A percentile compares a stretch with the other conserved stretches of the same genome.
phyloP scores from a whole-genome alignment of 2,113 vertebrate genomes.

The Cyrtonyx montezumae region DNA sequence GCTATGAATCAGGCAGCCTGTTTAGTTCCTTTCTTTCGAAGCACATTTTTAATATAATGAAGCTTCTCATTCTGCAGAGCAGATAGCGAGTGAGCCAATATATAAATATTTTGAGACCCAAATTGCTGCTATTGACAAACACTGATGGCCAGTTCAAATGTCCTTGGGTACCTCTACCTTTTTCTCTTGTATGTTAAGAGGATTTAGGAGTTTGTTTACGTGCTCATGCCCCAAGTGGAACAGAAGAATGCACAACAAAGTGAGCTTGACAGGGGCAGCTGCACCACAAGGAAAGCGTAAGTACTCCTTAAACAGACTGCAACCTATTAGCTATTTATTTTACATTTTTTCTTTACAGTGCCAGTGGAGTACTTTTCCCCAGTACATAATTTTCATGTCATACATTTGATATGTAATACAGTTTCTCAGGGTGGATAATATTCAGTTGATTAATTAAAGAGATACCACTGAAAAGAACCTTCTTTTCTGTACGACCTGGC shows the following conservation, averaged over 20 bases:
- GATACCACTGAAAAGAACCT: background rate
- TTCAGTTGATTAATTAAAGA: conserved; percentile 19
- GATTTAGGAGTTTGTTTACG: background rate
- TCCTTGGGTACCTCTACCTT: background rate
- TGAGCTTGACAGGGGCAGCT: background rate
- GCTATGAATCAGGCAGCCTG: background rate
- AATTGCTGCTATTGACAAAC: background rate
- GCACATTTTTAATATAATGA: background rate
- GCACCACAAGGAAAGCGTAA: accelerated
- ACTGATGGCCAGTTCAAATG: background rate
- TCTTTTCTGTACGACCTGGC: background rate
- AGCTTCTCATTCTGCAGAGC: background rate
- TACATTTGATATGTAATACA: background rate
- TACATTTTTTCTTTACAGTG: background rate
- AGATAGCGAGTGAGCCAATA: background rate
- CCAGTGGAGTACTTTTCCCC: background rate
- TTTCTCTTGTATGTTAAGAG: background rate
- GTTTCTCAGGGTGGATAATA: background rate
- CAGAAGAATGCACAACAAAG: background rate
- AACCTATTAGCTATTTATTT: conserved; percentile 8
- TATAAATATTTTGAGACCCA: background rate
- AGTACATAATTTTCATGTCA: background rate
- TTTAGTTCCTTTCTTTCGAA: background rate
- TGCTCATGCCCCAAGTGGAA: background rate
- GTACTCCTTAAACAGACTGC: background rate